A percentile compares a stretch with the other conserved stretches of the same genome.
These are phyloP conservation scores for Berghia stephanieae DNA, from an alignment of 1,140 invertebrate genomes.

Conservation along the genomic window DNA sequence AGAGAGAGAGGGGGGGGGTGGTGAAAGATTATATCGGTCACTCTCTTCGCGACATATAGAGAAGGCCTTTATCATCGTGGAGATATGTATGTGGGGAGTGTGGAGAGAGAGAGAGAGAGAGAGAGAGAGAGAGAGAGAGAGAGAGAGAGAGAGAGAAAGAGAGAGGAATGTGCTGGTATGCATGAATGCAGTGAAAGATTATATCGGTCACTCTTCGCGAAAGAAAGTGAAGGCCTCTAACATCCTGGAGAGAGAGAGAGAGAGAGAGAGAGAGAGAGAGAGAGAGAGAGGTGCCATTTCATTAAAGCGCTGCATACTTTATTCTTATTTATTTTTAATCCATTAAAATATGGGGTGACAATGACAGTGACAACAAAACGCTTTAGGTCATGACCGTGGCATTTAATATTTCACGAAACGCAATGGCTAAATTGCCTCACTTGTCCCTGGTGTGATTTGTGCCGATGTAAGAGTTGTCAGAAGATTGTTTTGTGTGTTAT, in stretches of 20 bases:
- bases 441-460: too few relatives aligned
- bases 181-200: neutral
- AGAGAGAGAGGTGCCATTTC: neutral
- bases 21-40: neutral
- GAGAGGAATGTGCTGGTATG: neutral
- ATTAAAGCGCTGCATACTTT: neutral
- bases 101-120: slow-evolving; percentile 13
- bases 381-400: too few relatives aligned
- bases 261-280: neutral
- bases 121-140: neutral
- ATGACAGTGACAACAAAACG: neutral
- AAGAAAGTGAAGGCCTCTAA: neutral
- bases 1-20: neutral
- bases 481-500: too few relatives aligned
- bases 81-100: neutral
- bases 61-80: neutral
- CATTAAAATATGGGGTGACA: neutral
- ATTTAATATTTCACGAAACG: too few relatives aligned
- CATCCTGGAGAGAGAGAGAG: neutral
- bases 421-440: too few relatives aligned
- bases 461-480: too few relatives aligned
- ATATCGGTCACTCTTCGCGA: neutral
- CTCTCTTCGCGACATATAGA: neutral
- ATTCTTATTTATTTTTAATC: neutral
- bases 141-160: neutral